Evolutionary conservation across 2,888 invertebrate genomes (phyloP), one percentile per base, ranked within the genome.

Genomic region (Myopa testacea): DNA sequence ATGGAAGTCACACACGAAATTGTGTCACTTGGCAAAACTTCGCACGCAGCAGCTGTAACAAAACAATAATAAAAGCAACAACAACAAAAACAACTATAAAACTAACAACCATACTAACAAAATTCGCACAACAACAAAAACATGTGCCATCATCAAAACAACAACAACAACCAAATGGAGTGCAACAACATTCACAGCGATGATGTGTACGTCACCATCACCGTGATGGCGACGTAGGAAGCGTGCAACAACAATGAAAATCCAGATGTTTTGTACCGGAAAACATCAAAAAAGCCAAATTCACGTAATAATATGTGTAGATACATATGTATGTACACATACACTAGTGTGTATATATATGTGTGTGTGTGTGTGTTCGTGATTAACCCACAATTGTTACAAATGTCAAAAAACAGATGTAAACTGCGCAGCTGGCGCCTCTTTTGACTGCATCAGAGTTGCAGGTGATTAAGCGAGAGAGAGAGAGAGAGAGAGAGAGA

Each of bases 291-390:
- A 45, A 60, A 72, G n/a, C 26, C 84, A 86, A 84, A 86, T 86
- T 87, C 87, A 87, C 87, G 87, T 87, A 87, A 86, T 84, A 87
- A 85, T 86, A 26, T 26, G 50, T 73, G 26, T 75, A 63, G 26
- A 38, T 50, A 69, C 40, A 16, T 38, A 65, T 65, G 70, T 63
- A 67, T 72, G 40, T 73, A 37, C 55, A 19, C 40, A 40, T 40
- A 6, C 40, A 8, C 40, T 4, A 6, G 40, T 45, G 45, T 40
- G 16, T 37, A 10, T 38, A 19, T 65, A 68, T 60, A 45, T 75
- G 38, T 58, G 45, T 58, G 68, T 73, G 58, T 62, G 77, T 82
- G 81, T 80, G 81, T 81, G 19, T 38, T n/a, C 38, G 38, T 58
- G 60, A 60, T 75, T 75, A 75, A 75, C 75, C 69, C 75, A 69